Evolutionary conservation across 2,113 vertebrate species (phyloP), one percentile per base, ranked within the genome.

Genomic region (Lates calcarifer): DNA sequence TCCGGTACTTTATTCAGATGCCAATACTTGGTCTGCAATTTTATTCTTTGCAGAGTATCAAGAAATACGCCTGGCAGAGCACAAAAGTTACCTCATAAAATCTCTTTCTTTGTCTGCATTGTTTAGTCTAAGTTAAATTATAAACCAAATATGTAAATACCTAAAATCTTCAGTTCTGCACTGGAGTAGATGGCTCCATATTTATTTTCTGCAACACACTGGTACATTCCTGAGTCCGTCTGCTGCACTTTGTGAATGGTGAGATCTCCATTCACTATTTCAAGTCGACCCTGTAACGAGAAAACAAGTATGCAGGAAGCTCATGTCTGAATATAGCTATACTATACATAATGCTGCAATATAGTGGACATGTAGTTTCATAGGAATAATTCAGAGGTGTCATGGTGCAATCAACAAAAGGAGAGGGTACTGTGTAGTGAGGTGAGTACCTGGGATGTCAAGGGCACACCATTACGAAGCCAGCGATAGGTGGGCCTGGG

Each of bases 161-260:
- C 98, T 94, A 99, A 92, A 91, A 99, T 95, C 87, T 94, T 97
- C 78, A 99, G 95, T 75, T 98, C 96, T 0, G 97, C 97, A 60
- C 95, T 96, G 2, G 96, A 95, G 87, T 97, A 97, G 90, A 98
- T 91, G 26, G 95, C 89, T 43, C 96, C 96, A 0, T 99, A 96
- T 73, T 97, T 98, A 85, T 99, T 99, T 93, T 97, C 98, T 20
- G 97, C 97, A 33, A 98, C 93, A 71, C 98, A 99, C 84, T 98
- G 98, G 94, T 98, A 99, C 98, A 99, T 99, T 79, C 97, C 98
- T 3, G 98, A 97, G 89, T 99, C 98, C 1, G 94, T 93, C n/a
- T 96, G 91, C 87, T 96, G 96, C 69, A 98, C 95, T 72, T 55
- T 94, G 64, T 93, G 93, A 91, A 99, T 97, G 85, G 92, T 94